Conservation (phyloP, 1,140 invertebrate species). For the Capitella teleta region DNA sequence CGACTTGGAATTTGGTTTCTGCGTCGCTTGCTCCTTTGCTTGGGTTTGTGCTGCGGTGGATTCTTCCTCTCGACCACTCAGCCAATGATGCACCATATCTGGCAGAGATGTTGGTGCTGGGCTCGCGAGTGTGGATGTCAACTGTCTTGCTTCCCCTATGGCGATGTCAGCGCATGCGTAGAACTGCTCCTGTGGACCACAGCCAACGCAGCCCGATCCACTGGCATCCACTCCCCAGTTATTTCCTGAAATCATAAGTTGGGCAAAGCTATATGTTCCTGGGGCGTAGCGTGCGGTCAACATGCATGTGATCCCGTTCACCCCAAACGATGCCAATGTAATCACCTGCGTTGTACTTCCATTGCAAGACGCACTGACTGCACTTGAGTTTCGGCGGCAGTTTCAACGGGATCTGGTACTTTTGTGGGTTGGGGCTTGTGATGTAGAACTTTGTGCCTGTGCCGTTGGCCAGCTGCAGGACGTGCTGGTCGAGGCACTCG, state of each 20-base stretch:
- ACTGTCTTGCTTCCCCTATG: too few relatives aligned
- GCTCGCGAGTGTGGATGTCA: too few relatives aligned
- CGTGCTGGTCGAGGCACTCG: conserved; percentile 48
- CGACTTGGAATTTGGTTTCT: too few relatives aligned
- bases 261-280: background rate
- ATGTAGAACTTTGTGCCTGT: conserved; percentile 18
- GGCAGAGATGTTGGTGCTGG: too few relatives aligned
- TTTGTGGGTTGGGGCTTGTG: background rate
- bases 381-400: conserved; percentile 27
- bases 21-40: too few relatives aligned
- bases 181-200: conserved; percentile 17
- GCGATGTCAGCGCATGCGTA: conserved; percentile 10
- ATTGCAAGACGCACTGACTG: conserved; percentile 32
- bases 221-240: conserved; percentile 12
- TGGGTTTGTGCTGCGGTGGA: too few relatives aligned
- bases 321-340: background rate
- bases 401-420: conserved; percentile 15
- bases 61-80: too few relatives aligned
- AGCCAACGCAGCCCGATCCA: conserved; percentile 11
- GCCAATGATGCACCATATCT: too few relatives aligned
- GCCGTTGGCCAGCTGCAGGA: conserved; percentile 44
- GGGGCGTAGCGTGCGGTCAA: background rate
- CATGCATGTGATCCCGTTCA: background rate
- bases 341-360: conserved; percentile 38
- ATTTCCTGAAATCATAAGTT: conserved; percentile 9